Base-by-base conservation (phyloP, 2,888 invertebrate species). In the Netelia virgata region DNA sequence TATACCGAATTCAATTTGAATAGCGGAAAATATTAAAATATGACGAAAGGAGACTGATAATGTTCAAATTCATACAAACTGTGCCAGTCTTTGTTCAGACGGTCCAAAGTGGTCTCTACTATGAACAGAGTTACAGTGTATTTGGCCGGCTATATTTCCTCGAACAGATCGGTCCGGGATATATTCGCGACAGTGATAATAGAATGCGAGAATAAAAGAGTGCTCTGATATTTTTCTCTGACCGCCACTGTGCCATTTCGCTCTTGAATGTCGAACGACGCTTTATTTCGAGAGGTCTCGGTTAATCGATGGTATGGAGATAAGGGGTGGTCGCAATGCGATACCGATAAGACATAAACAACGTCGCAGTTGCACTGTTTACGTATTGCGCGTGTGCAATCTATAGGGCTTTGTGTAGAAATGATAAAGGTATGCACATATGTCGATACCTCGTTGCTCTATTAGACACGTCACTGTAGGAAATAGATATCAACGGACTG, bases 291-390 rank as follows among this genome's bases (percentile, higher is more conserved):
- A 41, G 61, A 2, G 14, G 11, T n/a, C 36, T 20, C 41, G 47
- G n/a, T 20, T 47, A 59, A 59, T n/a, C 43, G 76, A 76, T 76
- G 59, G 57, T 43, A 43, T 57, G 43, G 43, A 76, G 76, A 68
- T 59, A 76, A 68, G 50, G 9, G 1, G 18, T 55, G 11, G 57
- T 47, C 47, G 14, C 11, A 74, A 23, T 8, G 53, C 11, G 36
- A 53, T 36, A 50, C 55, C 61, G 73, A 76, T 76, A 76, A 76
- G 43, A n/a, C 57, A 11, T 28, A 50, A 8, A 50, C 57, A 66
- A 43, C 55, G 57, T 43, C 66, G 69, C 43, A 61, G 59, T 50
- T 18, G 59, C 16, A 23, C 9, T 28, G 43, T n/a, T 10, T 36
- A 14, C 28, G 16, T 16, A 16, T 6, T 53, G 47, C 23, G 36